phyloP scores from a whole-genome alignment of 2,113 vertebrate genomes.

The Abramis brama region DNA sequence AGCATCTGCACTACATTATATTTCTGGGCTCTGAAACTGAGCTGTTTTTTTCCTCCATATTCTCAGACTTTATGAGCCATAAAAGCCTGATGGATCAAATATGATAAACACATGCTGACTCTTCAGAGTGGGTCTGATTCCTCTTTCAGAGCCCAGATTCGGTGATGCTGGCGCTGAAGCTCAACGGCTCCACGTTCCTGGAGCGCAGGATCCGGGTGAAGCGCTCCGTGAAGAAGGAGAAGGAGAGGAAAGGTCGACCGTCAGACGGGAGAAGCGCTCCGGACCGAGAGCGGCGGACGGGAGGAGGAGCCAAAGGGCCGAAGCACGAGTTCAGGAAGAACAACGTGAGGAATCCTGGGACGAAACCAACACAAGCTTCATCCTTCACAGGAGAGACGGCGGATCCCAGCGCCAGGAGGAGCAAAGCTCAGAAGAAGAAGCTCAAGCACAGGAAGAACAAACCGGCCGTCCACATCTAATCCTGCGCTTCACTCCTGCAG shows the following conservation, averaged over 20 bases:
- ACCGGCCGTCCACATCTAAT: conserved; percentile 37
- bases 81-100: no score
- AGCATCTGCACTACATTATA: no score
- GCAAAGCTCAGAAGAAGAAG: conserved; percentile 71
- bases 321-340: neutral
- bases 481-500: neutral
- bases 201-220: conserved; percentile 85
- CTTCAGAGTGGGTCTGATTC: no score
- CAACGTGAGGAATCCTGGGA: no score
- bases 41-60: neutral
- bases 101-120: neutral
- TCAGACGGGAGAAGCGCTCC: neutral
- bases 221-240: conserved; percentile 76
- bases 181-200: conserved; percentile 82
- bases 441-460: conserved; percentile 56
- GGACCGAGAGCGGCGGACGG: neutral
- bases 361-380: conserved; percentile 9
- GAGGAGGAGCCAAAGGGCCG: conserved; percentile 41
- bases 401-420: conserved; percentile 61
- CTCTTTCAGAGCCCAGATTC: conserved; percentile 81
- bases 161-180: conserved; percentile 88
- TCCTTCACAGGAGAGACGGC: conserved; percentile 83
- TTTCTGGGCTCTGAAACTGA: no score
- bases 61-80: no score
- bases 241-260: conserved; percentile 8